phyloP scores from a whole-genome alignment of 2,797 vertebrate genomes.

The Sphenopsis melanotis region DNA sequence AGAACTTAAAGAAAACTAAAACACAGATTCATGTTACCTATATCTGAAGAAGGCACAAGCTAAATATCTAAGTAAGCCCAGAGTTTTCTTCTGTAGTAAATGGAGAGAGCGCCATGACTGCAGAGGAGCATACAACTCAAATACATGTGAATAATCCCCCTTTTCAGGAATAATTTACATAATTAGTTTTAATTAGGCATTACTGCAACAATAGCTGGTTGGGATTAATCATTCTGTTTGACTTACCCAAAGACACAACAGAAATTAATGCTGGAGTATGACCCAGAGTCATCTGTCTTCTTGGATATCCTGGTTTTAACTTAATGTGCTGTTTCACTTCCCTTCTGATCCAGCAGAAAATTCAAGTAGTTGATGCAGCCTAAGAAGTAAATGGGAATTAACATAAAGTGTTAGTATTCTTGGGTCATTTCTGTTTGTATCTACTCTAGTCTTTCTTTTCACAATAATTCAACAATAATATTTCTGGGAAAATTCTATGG shows the following conservation, averaged over 20 bases:
- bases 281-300: neutral
- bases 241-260: neutral
- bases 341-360: neutral
- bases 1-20: neutral
- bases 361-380: neutral
- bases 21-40: neutral
- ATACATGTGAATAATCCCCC: neutral
- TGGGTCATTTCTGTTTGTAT: neutral
- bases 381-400: neutral
- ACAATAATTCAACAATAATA: neutral
- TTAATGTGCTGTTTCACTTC: neutral
- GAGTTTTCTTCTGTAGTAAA: neutral
- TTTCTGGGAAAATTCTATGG: neutral
- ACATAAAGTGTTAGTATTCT: neutral
- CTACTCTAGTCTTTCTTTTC: neutral
- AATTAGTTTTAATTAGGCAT: neutral
- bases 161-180: neutral
- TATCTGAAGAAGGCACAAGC: neutral
- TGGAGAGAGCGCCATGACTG: neutral
- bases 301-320: neutral
- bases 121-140: neutral
- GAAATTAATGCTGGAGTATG: neutral
- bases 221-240: neutral
- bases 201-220: neutral
- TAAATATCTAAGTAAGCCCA: neutral